Base-by-base conservation (phyloP, 2,797 vertebrate species). In the Lepidocolaptes lacrymiger region DNA sequence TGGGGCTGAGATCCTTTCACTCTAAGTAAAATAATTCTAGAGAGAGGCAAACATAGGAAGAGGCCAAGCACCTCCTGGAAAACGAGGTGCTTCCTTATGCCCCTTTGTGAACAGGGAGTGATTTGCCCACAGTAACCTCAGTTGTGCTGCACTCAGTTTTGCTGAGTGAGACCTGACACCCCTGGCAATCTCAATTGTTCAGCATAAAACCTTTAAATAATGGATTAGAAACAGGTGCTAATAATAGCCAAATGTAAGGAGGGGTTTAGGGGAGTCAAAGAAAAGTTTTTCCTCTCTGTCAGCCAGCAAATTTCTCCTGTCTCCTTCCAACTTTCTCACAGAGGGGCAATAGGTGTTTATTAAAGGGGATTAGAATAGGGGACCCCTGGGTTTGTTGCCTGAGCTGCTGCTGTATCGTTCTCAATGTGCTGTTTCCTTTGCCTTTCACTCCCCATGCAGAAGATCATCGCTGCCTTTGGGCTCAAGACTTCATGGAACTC, bases 381-480 rank as follows among this genome's bases (percentile, higher is more conserved):
- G 37, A 49, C 2, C 18, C 39, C n/a, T 7, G 34, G 34, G 12
- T 85, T 83, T 74, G 14, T 20, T 73, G 62, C 10, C 10, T 22
- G 41, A n/a, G 8, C 56, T 66, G 51, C 26, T 94, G 43, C 39
- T 15, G 32, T 59, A 49, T n/a, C 66, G 5, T 0, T 0, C 68
- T 51, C 43, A 10, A 7, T 1, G 3, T 36, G 26, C 12, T 32
- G 3, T 10, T 62, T 48, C 36, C 41, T 41, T 23, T 64, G 27
- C 37, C 21, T 77, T 49, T 68, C 20, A 12, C 52, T 52, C 7
- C 39, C 18, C 14, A 2, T 10, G 43, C 15, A 82, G 34, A 15
- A 5, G 28, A 68, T 13, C 27, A 26, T 11, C 0, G 0, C 0
- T 1, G 3, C 3, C 37, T 54, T 64, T 27, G 61, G 10, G 22